Evolutionary conservation across 2,888 invertebrate species (phyloP).

Genomic region (Oscheius onirici): DNA sequence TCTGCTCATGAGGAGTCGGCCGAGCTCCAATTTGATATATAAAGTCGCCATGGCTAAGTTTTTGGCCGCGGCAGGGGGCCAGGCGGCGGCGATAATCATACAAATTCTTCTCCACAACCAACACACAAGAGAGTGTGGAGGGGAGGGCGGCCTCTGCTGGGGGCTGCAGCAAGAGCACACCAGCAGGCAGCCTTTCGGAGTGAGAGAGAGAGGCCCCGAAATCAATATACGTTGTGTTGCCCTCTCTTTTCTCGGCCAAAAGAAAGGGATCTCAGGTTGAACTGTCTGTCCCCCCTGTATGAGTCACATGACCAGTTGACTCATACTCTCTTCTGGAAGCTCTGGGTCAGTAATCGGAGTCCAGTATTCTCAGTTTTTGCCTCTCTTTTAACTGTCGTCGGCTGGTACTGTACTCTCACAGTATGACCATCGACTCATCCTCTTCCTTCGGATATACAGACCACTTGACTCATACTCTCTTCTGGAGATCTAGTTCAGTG

Average conservation of each 20-base stretch:
- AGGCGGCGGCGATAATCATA: conserved; percentile 29
- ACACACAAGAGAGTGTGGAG: background rate
- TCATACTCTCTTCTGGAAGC: too few relatives aligned
- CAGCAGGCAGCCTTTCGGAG: background rate
- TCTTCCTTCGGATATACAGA: too few relatives aligned
- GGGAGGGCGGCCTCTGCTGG: too few relatives aligned
- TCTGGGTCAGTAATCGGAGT: too few relatives aligned
- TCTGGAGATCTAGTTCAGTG: too few relatives aligned
- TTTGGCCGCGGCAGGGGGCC: background rate
- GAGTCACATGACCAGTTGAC: background rate
- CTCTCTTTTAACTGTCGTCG: too few relatives aligned
- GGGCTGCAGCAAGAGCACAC: conserved; percentile 17
- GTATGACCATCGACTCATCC: too few relatives aligned
- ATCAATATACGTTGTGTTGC: conserved; percentile 37
- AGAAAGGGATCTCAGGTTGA: background rate
- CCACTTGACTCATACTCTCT: too few relatives aligned
- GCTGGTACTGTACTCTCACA: too few relatives aligned
- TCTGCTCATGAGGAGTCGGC: background rate
- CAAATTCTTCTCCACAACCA: conserved; percentile 32
- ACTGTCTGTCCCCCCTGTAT: background rate
- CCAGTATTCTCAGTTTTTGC: too few relatives aligned
- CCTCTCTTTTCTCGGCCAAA: conserved; percentile 1
- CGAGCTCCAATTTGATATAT: conserved; percentile 8
- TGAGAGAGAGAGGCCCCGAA: conserved; percentile 23
- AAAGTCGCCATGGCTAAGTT: conserved; percentile 4